A percentile compares a stretch with the other conserved stretches of the same genome.
These are phyloP conservation scores for Cacatua alba DNA, from an alignment of 2,113 vertebrate species.

Conservation along the genomic window DNA sequence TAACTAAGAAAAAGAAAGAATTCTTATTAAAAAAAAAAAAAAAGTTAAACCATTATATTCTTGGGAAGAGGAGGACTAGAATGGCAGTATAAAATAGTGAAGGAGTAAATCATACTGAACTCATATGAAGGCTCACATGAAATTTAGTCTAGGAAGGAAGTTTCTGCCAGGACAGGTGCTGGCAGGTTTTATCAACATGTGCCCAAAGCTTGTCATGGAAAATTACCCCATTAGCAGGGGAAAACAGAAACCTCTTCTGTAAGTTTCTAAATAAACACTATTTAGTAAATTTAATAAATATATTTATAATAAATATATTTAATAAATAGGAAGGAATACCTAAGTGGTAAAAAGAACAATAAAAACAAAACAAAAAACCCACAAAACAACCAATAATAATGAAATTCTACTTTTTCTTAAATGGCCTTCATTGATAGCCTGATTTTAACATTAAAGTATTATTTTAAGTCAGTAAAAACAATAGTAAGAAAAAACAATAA, in stretches of 20 bases:
- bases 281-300: background rate
- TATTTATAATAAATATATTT: background rate
- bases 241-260: background rate
- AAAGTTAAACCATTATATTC: accelerated
- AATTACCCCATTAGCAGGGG: background rate
- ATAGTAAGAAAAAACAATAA: background rate
- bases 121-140: background rate
- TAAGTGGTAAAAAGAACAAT: background rate
- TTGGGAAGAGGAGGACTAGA: background rate
- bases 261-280: background rate
- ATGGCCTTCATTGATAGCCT: background rate
- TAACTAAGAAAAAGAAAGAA: background rate
- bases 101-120: background rate
- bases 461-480: background rate
- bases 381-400: accelerated
- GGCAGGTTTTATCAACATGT: background rate
- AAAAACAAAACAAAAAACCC: background rate
- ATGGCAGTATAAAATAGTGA: background rate
- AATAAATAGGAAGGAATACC: background rate
- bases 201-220: background rate
- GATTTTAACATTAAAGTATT: background rate
- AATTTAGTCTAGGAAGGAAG: background rate
- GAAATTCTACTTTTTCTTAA: background rate
- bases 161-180: background rate
- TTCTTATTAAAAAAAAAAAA: background rate